Conservation (phyloP, 2,797 vertebrate species). For the Catostomus latipinnis region DNA sequence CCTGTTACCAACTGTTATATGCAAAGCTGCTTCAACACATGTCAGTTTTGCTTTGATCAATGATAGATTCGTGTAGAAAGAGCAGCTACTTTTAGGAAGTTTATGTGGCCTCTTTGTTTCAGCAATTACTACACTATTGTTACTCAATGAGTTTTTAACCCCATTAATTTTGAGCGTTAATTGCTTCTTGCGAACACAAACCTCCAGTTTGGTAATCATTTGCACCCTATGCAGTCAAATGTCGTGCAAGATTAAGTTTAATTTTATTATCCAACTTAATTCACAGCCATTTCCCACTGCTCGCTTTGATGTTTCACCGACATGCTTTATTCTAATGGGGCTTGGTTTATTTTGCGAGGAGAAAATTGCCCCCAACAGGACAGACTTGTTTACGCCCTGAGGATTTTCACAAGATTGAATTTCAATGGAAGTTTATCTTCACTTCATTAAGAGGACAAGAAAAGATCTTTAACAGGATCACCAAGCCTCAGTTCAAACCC, state of each 20-base stretch:
- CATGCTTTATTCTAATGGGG: constrained; percentile 58
- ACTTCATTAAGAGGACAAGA: constrained; percentile 52
- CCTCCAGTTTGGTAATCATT: constrained; percentile 46
- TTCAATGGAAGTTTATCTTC: constrained; percentile 63
- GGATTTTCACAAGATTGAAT: constrained; percentile 63
- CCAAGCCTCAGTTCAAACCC: constrained; percentile 54
- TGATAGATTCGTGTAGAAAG: not conserved
- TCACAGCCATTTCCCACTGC: constrained; percentile 40
- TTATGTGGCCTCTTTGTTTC: constrained; percentile 3
- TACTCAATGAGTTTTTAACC: constrained; percentile 26
- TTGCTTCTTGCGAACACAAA: constrained; percentile 23
- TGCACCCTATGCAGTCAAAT: constrained; percentile 43
- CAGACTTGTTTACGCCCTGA: constrained; percentile 62
- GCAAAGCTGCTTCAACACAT: constrained; percentile 38
- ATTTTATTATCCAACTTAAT: constrained; percentile 60
- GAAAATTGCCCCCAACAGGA: constrained; percentile 61
- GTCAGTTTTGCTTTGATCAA: constrained; percentile 20
- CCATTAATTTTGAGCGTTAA: constrained; percentile 47
- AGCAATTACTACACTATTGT: constrained; percentile 26
- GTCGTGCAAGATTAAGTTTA: constrained; percentile 54
- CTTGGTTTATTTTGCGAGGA: constrained; percentile 61
- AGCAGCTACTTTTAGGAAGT: not conserved
- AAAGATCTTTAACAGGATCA: constrained; percentile 44
- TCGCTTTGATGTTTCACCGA: constrained; percentile 64
- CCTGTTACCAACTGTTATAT: constrained; percentile 44